Evolutionary conservation across 2,888 invertebrate species (phyloP).

Genomic region (Thumatha senex): DNA sequence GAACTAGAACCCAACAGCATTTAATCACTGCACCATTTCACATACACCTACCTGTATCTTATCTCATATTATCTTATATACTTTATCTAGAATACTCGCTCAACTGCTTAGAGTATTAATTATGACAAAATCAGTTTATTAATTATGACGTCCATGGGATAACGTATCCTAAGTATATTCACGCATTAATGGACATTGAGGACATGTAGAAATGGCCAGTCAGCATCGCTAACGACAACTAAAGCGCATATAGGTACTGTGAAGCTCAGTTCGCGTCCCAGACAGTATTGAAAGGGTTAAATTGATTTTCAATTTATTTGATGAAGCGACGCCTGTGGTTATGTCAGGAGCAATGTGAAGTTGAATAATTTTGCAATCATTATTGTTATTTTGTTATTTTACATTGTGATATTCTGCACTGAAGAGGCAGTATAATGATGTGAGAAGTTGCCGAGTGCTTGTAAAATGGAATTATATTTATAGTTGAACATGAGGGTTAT

Average conservation of each 20-base stretch:
- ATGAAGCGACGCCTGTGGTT: slow-evolving; percentile 35
- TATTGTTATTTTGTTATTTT: slow-evolving; percentile 25
- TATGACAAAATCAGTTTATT: too few species aligned
- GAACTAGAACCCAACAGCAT: too few species aligned
- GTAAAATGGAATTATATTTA: slow-evolving; percentile 26
- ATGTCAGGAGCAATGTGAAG: slow-evolving; percentile 38
- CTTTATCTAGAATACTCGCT: too few species aligned
- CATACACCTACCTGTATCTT: too few species aligned
- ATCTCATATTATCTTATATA: too few species aligned
- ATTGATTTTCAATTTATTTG: slow-evolving; percentile 46
- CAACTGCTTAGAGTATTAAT: too few species aligned
- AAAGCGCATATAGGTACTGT: slow-evolving; percentile 36
- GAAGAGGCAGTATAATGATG: slow-evolving; percentile 28
- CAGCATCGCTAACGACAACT: slow-evolving; percentile 69
- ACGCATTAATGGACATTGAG: slow-evolving; percentile 20
- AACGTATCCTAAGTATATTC: slow-evolving; percentile 27
- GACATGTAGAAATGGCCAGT: slow-evolving; percentile 66
- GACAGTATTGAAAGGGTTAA: slow-evolving; percentile 40
- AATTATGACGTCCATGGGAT: slow-evolving; percentile 27
- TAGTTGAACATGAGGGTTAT: background rate
- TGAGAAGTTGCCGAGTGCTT: slow-evolving; percentile 25
- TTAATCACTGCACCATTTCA: too few species aligned
- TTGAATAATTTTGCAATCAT: slow-evolving; percentile 19
- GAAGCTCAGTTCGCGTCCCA: slow-evolving; percentile 22
- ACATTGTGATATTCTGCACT: slow-evolving; percentile 18